These are phyloP conservation scores for Dolichoris vasculosae DNA, from an alignment of 1,140 invertebrate species.

Conservation along the genomic window DNA sequence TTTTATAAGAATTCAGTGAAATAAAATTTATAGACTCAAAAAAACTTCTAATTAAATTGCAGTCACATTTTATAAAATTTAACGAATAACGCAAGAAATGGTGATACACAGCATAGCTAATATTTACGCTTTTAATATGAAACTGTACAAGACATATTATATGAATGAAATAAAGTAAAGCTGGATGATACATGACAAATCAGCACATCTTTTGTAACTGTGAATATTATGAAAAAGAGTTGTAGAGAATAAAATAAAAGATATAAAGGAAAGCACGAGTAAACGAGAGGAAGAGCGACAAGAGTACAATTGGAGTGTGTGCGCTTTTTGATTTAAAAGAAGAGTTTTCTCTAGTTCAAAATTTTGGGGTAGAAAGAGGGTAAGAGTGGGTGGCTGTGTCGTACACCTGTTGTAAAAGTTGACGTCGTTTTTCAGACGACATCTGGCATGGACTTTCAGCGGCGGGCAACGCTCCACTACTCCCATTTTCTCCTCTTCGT, in stretches of 20 bases:
- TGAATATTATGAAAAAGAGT: slow-evolving; percentile 15
- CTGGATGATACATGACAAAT: neutral
- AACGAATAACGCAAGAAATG: neutral
- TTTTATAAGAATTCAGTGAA: neutral
- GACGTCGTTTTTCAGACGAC: slow-evolving; percentile 53
- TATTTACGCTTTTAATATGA: neutral
- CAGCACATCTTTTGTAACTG: neutral
- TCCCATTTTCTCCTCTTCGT: neutral
- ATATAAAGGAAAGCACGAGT: neutral
- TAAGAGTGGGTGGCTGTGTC: slow-evolving; percentile 30
- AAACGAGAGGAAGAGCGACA: neutral
- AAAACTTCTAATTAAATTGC: neutral
- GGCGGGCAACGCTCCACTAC: neutral
- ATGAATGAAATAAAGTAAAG: neutral
- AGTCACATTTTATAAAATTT: neutral
- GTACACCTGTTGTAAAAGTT: slow-evolving; percentile 55
- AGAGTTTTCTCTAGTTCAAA: slow-evolving; percentile 34
- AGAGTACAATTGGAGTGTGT: neutral
- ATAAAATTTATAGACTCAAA: too few relatives aligned
- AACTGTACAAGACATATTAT: neutral
- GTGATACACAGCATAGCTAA: neutral
- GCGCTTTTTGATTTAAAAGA: slow-evolving; percentile 50
- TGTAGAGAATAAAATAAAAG: neutral
- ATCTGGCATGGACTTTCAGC: slow-evolving; percentile 44
- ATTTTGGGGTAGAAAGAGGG: neutral